Evolutionary conservation across 2,797 vertebrate genomes (phyloP), one percentile per base, ranked within the genome.

Genomic region (Hypotaenidia okinawae): DNA sequence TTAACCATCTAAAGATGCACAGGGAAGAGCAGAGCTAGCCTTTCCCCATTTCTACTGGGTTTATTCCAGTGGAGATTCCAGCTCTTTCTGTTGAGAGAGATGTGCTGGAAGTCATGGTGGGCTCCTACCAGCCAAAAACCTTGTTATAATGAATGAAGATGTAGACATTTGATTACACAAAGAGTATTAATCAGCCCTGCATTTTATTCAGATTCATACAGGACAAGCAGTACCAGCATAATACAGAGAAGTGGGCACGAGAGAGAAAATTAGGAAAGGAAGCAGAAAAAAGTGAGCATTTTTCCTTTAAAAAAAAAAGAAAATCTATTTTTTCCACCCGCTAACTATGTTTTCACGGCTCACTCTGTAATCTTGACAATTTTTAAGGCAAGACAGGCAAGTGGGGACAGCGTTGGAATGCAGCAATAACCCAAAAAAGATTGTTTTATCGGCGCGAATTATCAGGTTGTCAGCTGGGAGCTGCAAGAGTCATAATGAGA

Each of bases 391-490:
- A 81, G 76, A 62, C 0, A 1, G 84, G 80, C 7, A 22, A 93
- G 91, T 72, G 35, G 90, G 91, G 93, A 95, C 88, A 66, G 87
- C 27, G 16, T 84, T 51, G 80, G 86, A 72, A 86, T 12, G 63
- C 51, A 2, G 64, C 89, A 84, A 84, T 62, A 80, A 94, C 95
- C 91, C 66, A 45, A 61, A 62, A 69, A 69, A 79, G 81, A 93
- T 84, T 47, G 87, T 94, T 96, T 95, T 91, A 95, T 94, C 66
- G 45, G 93, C 8, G 70, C 91, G 95, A 96, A 95, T 96, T 82
- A 95, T 72, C 96, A 69, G 83, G 43, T 78, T 97, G 96, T 96
- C 97, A 97, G 89, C 84, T 57, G 77, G 89, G 93, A 95, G 93
- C 80, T 33, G 87, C 74, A 32, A 27, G 45, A 87, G 63, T 35